Conservation (phyloP, 1,140 invertebrate genomes). For the Apolygus lucorum region DNA sequence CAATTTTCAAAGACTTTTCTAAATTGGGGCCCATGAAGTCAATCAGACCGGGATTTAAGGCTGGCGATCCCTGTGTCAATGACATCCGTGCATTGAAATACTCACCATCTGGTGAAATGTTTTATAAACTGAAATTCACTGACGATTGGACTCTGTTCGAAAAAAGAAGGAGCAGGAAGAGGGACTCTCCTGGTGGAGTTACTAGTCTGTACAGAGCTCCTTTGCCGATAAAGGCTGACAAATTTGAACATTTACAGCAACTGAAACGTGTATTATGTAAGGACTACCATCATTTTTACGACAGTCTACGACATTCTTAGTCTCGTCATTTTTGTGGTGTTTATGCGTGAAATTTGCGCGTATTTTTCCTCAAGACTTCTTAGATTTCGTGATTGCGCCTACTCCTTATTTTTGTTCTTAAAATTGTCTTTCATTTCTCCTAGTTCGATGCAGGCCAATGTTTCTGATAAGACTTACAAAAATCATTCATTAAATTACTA, state of each 20-base stretch:
- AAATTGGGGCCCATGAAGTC: constrained; percentile 27
- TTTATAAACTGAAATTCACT: background rate
- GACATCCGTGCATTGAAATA: background rate
- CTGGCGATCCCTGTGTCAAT: constrained; percentile 21
- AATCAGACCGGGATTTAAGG: constrained; percentile 25
- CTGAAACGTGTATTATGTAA: background rate
- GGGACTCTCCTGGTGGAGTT: background rate
- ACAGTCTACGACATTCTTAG: background rate
- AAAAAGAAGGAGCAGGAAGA: background rate
- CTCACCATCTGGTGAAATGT: background rate
- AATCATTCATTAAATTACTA: too few species aligned
- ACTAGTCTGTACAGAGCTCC: background rate
- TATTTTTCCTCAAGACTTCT: too few species aligned
- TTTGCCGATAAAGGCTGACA: background rate
- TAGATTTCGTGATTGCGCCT: too few species aligned
- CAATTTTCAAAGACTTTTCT: too few species aligned
- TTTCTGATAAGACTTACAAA: too few species aligned
- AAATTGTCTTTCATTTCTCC: too few species aligned
- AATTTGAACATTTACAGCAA: background rate
- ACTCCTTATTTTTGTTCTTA: too few species aligned
- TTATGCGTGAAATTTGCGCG: too few species aligned
- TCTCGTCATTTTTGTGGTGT: too few species aligned
- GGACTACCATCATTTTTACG: background rate
- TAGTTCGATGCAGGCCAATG: too few species aligned
- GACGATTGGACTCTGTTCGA: background rate